Evolutionary conservation across 2,888 invertebrate species (phyloP).

Genomic region (Incurvaria masculella): DNA sequence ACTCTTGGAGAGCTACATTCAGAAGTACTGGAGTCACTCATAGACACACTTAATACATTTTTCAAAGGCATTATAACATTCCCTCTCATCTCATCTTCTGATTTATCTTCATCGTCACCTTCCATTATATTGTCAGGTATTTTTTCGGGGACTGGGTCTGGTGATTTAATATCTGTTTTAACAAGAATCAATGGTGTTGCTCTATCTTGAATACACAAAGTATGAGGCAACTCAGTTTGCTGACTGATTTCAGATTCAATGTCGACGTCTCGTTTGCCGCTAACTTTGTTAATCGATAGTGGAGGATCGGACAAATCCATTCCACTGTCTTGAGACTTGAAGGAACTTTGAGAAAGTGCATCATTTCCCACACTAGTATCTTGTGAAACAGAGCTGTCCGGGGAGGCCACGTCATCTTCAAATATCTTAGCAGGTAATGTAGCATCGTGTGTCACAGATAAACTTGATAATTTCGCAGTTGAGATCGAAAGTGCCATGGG

Average conservation of each 20-base stretch:
- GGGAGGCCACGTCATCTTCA: conserved; percentile 63
- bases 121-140: conserved; percentile 52
- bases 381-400: conserved; percentile 44
- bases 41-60: conserved; percentile 2
- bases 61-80: conserved; percentile 30
- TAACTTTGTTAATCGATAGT: conserved; percentile 23
- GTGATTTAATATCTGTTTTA: conserved; percentile 49
- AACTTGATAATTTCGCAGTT: conserved; percentile 53
- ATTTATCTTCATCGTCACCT: conserved; percentile 47
- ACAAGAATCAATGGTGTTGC: conserved; percentile 36
- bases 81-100: conserved; percentile 35
- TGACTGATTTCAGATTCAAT: conserved; percentile 51
- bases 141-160: conserved; percentile 50
- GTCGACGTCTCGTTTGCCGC: conserved; percentile 37
- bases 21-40: conserved; percentile 5
- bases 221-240: conserved; percentile 47
- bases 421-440: conserved; percentile 64
- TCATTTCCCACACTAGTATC: conserved; percentile 29
- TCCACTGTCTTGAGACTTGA: conserved; percentile 22
- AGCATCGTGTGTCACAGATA: conserved; percentile 56
- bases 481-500: conserved; percentile 50
- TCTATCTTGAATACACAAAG: conserved; percentile 38
- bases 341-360: conserved; percentile 19
- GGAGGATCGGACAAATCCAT: conserved; percentile 15
- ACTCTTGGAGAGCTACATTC: conserved; percentile 18